A percentile compares a stretch with the other conserved stretches of the same genome.
Evolutionary conservation across 2,113 vertebrate species (phyloP).

Genomic region (Chionis minor): DNA sequence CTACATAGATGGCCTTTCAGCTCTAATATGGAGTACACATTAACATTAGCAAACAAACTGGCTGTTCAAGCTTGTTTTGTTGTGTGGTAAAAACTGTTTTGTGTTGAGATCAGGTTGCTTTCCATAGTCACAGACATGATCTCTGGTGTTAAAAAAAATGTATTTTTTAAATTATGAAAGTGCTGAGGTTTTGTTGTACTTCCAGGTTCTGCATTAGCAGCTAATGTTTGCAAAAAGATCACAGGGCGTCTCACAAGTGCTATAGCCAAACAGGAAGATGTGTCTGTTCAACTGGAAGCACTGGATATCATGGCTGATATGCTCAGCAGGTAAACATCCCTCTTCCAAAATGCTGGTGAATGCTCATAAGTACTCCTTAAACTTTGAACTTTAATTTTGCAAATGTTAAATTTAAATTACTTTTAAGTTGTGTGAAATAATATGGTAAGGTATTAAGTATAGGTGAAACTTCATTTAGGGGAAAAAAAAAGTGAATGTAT

Average conservation of each 20-base stretch:
- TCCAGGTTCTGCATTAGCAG: constrained; percentile 93
- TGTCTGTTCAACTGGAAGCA: constrained; percentile 96
- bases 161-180: not conserved
- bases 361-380: not conserved
- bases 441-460: not conserved
- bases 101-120: not conserved
- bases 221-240: constrained; percentile 99
- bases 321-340: constrained; percentile 88
- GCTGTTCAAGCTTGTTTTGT: not conserved
- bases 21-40: not conserved
- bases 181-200: not conserved
- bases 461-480: not conserved
- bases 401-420: not conserved
- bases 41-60: not conserved
- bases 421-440: not conserved
- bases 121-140: not conserved
- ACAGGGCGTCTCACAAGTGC: constrained; percentile 97
- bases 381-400: not conserved
- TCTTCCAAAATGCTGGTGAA: not conserved
- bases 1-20: not conserved
- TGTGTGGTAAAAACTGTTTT: not conserved
- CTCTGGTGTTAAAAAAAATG: not conserved
- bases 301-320: constrained; percentile 99
- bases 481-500: not conserved
- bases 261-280: constrained; percentile 98